These are phyloP conservation scores for Aphrophora alni DNA, from an alignment of 2,888 invertebrate genomes.

Conservation along the genomic window DNA sequence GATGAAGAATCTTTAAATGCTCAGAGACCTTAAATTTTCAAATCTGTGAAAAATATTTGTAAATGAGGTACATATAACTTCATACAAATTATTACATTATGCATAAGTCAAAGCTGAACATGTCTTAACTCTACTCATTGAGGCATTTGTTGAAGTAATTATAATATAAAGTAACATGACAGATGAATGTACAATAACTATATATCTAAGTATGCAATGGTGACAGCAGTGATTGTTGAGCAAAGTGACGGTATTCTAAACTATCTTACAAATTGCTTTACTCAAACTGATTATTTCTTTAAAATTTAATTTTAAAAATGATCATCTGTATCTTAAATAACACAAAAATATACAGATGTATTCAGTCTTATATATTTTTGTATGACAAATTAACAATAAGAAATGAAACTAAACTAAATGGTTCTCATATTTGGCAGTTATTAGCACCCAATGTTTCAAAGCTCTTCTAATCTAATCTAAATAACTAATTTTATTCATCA, in stretches of 20 bases:
- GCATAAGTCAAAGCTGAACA: background rate
- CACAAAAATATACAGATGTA: background rate
- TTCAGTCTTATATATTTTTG: background rate
- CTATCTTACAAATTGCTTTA: background rate
- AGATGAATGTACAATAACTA: too few relatives aligned
- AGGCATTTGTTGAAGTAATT: background rate
- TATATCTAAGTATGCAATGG: background rate
- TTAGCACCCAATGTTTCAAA: background rate
- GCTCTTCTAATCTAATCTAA: background rate
- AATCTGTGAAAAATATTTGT: too few relatives aligned
- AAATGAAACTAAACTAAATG: background rate
- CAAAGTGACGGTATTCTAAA: background rate
- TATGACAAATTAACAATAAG: background rate
- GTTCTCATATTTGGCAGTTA: background rate
- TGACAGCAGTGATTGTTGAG: background rate
- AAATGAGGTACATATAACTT: too few relatives aligned
- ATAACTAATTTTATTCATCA: background rate
- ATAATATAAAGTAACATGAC: too few relatives aligned
- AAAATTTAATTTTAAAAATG: background rate
- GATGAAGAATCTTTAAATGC: too few relatives aligned
- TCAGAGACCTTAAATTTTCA: too few relatives aligned
- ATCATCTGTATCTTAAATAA: background rate
- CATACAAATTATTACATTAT: too few relatives aligned
- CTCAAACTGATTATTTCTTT: background rate
- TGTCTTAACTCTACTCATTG: background rate